These are phyloP conservation scores for Australoheros scitulus DNA, from an alignment of 2,113 vertebrate genomes.

Conservation along the genomic window DNA sequence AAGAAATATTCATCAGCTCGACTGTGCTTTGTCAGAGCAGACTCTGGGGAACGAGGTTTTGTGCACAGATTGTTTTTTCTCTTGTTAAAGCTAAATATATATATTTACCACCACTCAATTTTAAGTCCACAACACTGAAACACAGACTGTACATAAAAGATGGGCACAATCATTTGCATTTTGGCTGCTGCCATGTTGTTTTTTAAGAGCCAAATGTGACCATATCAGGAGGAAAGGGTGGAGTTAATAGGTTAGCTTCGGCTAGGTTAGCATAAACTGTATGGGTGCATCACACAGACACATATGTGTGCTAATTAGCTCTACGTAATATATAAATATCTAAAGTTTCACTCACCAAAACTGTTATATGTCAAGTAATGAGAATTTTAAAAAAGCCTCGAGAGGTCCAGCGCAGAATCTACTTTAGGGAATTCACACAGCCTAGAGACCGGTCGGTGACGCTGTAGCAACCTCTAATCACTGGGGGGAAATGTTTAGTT, in stretches of 20 bases:
- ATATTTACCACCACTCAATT: background rate
- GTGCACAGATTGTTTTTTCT: background rate
- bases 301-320: background rate
- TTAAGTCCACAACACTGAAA: background rate
- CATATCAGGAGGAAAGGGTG: background rate
- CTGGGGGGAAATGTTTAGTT: background rate
- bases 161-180: fast-evolving
- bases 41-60: background rate
- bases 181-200: background rate
- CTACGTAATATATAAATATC: background rate
- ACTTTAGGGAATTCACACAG: background rate
- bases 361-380: background rate
- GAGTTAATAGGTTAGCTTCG: background rate
- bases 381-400: background rate
- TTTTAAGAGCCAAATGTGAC: background rate
- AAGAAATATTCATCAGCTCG: conserved; percentile 39
- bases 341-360: background rate
- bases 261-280: background rate
- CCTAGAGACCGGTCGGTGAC: background rate
- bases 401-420: fast-evolving
- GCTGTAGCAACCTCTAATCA: background rate
- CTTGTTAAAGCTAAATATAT: background rate
- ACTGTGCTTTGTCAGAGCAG: background rate
- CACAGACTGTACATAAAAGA: background rate
- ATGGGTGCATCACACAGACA: background rate